Conservation (phyloP, 2,797 vertebrate species). For the Carduelis carduelis region DNA sequence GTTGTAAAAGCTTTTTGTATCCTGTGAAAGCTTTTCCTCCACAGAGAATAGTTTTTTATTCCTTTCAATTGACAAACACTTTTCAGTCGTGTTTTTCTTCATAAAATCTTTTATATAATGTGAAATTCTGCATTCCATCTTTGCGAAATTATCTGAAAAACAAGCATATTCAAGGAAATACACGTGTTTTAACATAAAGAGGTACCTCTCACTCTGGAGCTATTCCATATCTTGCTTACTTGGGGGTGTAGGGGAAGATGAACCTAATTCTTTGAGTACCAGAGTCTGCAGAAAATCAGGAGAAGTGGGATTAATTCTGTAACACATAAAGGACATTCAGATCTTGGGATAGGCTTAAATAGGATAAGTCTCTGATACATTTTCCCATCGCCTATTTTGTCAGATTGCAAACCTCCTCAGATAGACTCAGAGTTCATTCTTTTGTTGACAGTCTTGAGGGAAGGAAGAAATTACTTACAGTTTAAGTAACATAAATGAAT, state of each 20-base stretch:
- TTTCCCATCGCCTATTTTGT: background rate
- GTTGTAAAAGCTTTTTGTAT: background rate
- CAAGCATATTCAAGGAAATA: background rate
- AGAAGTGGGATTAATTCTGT: background rate
- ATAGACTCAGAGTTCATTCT: background rate
- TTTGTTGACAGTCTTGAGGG: background rate
- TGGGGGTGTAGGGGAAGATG: background rate
- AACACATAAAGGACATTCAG: background rate
- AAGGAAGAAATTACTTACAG: background rate
- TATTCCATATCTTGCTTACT: background rate
- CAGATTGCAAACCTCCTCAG: background rate
- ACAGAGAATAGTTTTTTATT: background rate
- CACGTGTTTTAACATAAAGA: background rate
- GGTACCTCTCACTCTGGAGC: background rate
- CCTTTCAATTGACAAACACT: background rate
- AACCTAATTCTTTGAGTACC: background rate
- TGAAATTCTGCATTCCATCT: background rate
- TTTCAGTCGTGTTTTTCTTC: background rate
- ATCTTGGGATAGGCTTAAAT: background rate
- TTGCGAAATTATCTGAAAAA: background rate
- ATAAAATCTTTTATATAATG: background rate
- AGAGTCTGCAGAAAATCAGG: background rate
- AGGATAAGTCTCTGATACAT: background rate
- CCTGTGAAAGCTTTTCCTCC: background rate
- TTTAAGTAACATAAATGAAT: background rate